A percentile compares a stretch with the other conserved stretches of the same genome.
Evolutionary conservation across 2,888 invertebrate species (phyloP).

Genomic region (Nineta flava): DNA sequence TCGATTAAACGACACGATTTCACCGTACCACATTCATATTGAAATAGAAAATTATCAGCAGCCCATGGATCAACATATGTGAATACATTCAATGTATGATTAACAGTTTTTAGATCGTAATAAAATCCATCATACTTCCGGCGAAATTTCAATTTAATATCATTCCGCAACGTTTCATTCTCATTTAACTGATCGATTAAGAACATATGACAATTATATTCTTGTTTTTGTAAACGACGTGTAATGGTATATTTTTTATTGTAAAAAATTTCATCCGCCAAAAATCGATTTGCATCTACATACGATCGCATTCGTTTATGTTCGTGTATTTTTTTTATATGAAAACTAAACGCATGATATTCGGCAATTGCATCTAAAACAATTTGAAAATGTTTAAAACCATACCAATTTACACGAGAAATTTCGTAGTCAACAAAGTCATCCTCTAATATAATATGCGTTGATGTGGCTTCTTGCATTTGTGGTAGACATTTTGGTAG

Average conservation of each 20-base stretch:
- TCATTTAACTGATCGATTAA: too few relatives aligned
- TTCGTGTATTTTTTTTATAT: background rate
- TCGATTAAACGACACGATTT: background rate
- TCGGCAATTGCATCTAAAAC: background rate
- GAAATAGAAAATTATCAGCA: background rate
- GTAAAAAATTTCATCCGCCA: background rate
- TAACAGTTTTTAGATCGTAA: background rate
- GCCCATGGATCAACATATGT: background rate
- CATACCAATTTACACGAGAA: background rate
- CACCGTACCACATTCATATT: too few relatives aligned
- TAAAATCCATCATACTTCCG: background rate
- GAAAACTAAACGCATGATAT: background rate
- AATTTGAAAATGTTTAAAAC: background rate
- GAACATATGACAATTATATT: background rate
- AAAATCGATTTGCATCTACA: background rate
- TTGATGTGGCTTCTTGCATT: too few relatives aligned
- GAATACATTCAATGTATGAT: background rate
- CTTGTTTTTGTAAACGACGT: too few relatives aligned
- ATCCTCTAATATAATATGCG: too few relatives aligned
- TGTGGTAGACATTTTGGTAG: too few relatives aligned
- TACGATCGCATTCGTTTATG: background rate
- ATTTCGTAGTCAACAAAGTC: too few relatives aligned
- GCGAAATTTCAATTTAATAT: background rate
- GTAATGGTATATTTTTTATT: background rate
- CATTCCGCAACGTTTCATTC: background rate